Evolutionary conservation across 35 echinoderm and acorn worm species (phyloP).

Genomic region (Diadema setosum): DNA sequence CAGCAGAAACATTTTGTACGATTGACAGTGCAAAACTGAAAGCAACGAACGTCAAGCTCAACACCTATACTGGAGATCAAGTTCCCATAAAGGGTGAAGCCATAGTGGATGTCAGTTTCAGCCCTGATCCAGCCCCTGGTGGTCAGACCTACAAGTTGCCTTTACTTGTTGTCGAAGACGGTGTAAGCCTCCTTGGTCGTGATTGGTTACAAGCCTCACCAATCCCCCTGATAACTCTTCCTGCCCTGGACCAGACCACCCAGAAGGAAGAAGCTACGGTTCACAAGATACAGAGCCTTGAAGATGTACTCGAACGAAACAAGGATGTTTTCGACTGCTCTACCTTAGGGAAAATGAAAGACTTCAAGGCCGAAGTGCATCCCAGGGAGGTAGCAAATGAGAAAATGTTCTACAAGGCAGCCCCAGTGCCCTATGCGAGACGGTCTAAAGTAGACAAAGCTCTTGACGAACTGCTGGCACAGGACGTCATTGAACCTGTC

Average conservation of each 20-base stretch:
- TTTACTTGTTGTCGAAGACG: not conserved
- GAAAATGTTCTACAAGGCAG: conserved; percentile 35
- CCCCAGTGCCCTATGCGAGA: conserved; percentile 41
- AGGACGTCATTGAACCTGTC: conserved; percentile 43
- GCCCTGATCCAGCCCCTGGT: not conserved
- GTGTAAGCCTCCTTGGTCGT: not conserved
- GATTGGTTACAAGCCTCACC: not conserved
- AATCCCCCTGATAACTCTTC: not conserved
- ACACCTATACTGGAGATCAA: not conserved
- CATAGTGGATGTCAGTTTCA: not conserved
- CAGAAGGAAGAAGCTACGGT: not conserved
- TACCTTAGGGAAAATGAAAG: not conserved
- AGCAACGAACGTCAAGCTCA: not conserved
- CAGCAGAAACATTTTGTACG: not conserved
- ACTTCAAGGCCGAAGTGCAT: conserved; percentile 10
- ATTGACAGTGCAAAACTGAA: not conserved
- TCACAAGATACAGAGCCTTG: not conserved
- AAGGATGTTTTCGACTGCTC: not conserved
- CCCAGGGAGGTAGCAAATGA: not conserved
- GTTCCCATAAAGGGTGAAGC: not conserved
- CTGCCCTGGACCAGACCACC: not conserved
- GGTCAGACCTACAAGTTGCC: not conserved
- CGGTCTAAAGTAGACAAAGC: conserved; percentile 2
- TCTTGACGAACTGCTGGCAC: conserved; percentile 19
- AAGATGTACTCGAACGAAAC: not conserved